Evolutionary conservation across 2,888 invertebrate genomes (phyloP).

Genomic region (Carcina quercana): DNA sequence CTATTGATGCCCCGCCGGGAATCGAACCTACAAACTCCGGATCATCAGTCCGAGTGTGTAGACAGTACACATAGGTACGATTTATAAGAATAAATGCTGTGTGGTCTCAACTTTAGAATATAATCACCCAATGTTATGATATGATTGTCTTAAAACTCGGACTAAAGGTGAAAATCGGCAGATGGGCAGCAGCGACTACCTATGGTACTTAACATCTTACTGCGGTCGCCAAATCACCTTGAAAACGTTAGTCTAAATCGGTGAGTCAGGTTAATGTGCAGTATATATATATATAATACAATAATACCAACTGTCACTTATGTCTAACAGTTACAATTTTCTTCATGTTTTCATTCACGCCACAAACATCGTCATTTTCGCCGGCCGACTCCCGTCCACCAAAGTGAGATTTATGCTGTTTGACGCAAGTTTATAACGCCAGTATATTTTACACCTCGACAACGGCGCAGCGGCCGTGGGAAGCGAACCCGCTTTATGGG

Average conservation of each 20-base stretch:
- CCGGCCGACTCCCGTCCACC: slow-evolving; percentile 10
- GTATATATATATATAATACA: neutral
- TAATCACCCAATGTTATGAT: too few relatives aligned
- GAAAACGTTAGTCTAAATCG: too few relatives aligned
- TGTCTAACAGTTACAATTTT: neutral
- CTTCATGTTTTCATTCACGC: neutral
- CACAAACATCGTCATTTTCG: neutral
- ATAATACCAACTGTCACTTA: neutral
- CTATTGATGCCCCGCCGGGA: too few relatives aligned
- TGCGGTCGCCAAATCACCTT: too few relatives aligned
- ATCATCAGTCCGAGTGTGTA: too few relatives aligned
- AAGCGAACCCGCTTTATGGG: slow-evolving; percentile 6
- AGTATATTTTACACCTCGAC: slow-evolving; percentile 24
- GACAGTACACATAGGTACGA: too few relatives aligned
- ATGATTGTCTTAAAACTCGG: too few relatives aligned
- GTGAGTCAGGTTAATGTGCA: too few relatives aligned
- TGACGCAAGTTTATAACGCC: slow-evolving; percentile 25
- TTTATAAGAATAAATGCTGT: too few relatives aligned
- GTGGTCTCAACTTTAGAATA: too few relatives aligned
- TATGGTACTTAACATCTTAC: neutral
- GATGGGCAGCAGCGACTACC: neutral
- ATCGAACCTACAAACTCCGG: too few relatives aligned
- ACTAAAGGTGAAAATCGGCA: too few relatives aligned
- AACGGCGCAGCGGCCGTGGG: slow-evolving; percentile 12
- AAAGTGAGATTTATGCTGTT: slow-evolving; percentile 25